Conservation (phyloP, 2,797 vertebrate genomes). For the Rhynchonycteris naso region DNA sequence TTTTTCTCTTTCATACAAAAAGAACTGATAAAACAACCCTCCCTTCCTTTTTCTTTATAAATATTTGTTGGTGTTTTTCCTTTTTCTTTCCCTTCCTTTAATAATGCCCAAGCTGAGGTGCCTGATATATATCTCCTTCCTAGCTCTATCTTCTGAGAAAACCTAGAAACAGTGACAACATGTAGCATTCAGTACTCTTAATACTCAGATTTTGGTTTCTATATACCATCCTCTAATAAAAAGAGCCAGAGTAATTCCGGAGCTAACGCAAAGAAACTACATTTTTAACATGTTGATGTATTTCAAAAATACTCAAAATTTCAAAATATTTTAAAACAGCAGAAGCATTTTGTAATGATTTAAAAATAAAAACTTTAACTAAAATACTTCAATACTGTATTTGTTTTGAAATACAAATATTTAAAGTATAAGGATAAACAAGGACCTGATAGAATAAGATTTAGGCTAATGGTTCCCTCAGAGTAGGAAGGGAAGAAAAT, state of each 20-base stretch:
- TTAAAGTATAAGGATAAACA: neutral
- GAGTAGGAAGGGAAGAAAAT: neutral
- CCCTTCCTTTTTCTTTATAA: neutral
- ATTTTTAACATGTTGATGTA: neutral
- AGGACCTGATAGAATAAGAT: neutral
- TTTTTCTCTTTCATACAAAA: neutral
- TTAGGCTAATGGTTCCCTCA: neutral
- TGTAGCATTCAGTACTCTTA: neutral
- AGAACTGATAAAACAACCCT: neutral
- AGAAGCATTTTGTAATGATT: neutral
- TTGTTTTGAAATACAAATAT: neutral
- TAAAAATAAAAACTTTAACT: neutral
- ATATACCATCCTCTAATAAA: neutral
- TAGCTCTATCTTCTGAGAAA: neutral
- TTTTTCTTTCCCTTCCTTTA: neutral
- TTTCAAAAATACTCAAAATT: too few species aligned
- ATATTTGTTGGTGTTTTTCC: neutral
- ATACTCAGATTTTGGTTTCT: conserved; percentile 7
- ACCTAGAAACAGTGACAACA: neutral
- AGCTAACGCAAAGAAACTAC: neutral
- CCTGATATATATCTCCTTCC: neutral
- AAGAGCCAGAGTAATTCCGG: neutral
- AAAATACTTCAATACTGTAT: neutral
- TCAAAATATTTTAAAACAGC: too few species aligned
- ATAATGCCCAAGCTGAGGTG: neutral